phyloP scores from a whole-genome alignment of 2,888 invertebrate species.

The Xylota segnis region DNA sequence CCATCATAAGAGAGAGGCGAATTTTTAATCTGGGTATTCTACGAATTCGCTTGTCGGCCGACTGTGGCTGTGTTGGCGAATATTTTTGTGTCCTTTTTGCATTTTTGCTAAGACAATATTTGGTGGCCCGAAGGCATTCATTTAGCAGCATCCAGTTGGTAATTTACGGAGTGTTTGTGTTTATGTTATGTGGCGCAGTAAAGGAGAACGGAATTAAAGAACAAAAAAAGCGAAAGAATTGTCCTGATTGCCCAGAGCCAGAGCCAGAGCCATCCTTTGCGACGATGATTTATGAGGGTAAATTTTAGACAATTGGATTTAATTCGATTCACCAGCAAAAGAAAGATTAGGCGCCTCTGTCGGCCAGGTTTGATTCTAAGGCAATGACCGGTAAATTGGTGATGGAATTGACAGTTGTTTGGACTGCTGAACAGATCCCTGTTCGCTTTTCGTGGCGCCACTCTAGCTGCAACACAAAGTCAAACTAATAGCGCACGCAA shows the following conservation, averaged over 20 bases:
- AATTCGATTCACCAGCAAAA: neutral
- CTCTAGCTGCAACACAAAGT: constrained; percentile 34
- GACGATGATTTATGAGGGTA: constrained; percentile 51
- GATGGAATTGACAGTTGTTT: neutral
- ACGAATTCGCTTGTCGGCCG: constrained; percentile 56
- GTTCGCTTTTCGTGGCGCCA: constrained; percentile 53
- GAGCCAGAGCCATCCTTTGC: constrained; percentile 21
- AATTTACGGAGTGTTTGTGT: constrained; percentile 62
- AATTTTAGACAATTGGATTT: constrained; percentile 14
- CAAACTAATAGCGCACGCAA: constrained; percentile 35
- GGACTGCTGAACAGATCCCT: too few species aligned
- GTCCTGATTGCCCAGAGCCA: neutral
- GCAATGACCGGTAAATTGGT: neutral
- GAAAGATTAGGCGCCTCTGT: constrained; percentile 9
- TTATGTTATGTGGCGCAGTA: constrained; percentile 36
- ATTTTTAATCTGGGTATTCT: constrained; percentile 72
- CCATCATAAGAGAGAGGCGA: constrained; percentile 50
- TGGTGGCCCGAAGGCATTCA: constrained; percentile 51
- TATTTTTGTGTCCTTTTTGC: constrained; percentile 61
- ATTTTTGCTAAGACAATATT: constrained; percentile 62
- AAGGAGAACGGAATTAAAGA: neutral
- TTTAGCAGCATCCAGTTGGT: constrained; percentile 58
- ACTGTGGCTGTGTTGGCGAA: constrained; percentile 15
- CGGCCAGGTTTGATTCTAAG: neutral
- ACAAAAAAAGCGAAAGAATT: constrained; percentile 5